Percentiles rank a stretch among this genome's conserved stretches.
These are phyloP conservation scores for Cremastobaeus sp. DNA, from an alignment of 2,888 invertebrate genomes.

Conservation along the genomic window DNA sequence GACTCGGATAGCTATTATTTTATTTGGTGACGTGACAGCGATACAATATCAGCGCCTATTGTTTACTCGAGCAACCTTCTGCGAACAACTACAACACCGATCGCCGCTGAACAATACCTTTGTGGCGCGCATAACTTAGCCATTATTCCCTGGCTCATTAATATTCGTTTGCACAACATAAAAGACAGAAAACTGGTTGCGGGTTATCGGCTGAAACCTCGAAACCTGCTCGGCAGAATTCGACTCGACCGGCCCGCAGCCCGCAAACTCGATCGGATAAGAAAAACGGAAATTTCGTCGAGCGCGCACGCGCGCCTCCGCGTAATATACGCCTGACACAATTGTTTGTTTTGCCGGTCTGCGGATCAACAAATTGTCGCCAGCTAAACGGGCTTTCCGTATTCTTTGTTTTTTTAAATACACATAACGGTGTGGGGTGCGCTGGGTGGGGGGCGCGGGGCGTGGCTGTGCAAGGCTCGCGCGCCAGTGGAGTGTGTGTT, in stretches of 20 bases:
- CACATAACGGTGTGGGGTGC: slow-evolving; percentile 25
- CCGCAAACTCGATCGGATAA: not conserved
- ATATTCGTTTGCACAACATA: not conserved
- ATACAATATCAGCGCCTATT: not conserved
- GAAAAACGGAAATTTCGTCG: too few relatives aligned
- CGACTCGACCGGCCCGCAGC: not conserved
- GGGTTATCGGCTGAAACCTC: not conserved
- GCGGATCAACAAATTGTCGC: slow-evolving; percentile 33
- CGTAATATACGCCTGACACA: slow-evolving; percentile 9
- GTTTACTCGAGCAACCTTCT: not conserved
- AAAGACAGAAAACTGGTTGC: not conserved
- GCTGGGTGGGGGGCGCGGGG: slow-evolving; percentile 24
- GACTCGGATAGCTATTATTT: not conserved
- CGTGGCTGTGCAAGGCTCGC: slow-evolving; percentile 7
- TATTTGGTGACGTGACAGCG: not conserved
- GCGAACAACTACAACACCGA: not conserved
- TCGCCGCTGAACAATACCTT: not conserved
- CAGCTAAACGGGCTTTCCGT: slow-evolving; percentile 23
- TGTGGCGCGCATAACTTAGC: not conserved
- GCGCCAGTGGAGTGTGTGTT: slow-evolving; percentile 15
- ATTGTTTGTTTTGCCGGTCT: slow-evolving; percentile 38
- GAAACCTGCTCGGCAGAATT: too few relatives aligned
- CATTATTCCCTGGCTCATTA: not conserved
- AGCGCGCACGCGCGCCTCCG: slow-evolving; percentile 20
- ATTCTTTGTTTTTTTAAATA: not conserved